These are phyloP conservation scores for Spinus pinus DNA, from an alignment of 2,797 vertebrate species.

Conservation along the genomic window DNA sequence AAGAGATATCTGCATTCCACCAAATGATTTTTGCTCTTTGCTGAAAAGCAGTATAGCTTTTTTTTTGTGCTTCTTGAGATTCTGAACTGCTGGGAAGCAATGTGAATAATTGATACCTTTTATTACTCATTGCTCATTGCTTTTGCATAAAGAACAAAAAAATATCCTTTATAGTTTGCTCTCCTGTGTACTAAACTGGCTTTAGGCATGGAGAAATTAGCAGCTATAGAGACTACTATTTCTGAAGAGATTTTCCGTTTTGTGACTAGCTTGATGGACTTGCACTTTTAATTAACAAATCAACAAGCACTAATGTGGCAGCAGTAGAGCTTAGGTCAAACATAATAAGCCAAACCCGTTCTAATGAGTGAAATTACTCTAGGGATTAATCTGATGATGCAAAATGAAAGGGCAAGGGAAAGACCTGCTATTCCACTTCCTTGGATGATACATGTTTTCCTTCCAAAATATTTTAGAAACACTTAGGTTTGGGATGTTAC, in stretches of 20 bases:
- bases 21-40: neutral
- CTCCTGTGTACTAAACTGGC: conserved; percentile 35
- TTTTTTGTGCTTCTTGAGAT: conserved; percentile 14
- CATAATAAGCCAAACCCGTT: neutral
- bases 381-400: neutral
- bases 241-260: neutral
- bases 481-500: neutral
- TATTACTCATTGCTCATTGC: conserved; percentile 65
- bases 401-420: neutral
- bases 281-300: conserved; percentile 61
- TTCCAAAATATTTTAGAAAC: neutral
- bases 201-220: conserved; percentile 53
- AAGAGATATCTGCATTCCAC: neutral
- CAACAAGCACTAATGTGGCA: neutral
- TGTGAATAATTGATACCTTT: conserved; percentile 74
- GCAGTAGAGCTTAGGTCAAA: neutral
- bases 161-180: conserved; percentile 54
- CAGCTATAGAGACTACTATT: neutral
- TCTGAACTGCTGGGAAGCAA: conserved; percentile 57
- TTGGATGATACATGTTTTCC: neutral
- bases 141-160: conserved; percentile 67
- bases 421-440: neutral
- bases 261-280: conserved; percentile 45
- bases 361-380: conserved; percentile 21
- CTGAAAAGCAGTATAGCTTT: neutral